phyloP scores from a whole-genome alignment of 2,797 vertebrate species.

The Liasis olivaceus region DNA sequence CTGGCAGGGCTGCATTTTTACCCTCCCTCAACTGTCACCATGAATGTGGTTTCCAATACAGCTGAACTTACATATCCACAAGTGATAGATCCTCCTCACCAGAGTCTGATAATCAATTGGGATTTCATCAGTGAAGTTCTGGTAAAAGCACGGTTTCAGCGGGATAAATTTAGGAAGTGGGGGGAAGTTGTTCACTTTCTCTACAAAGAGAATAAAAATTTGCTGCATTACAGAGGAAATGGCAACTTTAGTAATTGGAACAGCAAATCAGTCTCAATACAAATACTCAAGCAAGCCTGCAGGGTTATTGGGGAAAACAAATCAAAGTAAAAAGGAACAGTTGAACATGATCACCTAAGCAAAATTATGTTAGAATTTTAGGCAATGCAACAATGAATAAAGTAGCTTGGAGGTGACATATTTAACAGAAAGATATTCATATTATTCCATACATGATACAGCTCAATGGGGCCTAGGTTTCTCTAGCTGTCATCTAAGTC shows the following conservation, averaged over 20 bases:
- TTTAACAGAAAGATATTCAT: neutral
- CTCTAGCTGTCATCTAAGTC: neutral
- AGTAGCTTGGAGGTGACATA: neutral
- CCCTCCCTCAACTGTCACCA: neutral
- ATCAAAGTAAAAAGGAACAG: neutral
- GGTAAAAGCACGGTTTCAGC: slow-evolving; percentile 94
- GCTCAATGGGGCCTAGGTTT: neutral
- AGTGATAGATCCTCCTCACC: slow-evolving; percentile 86
- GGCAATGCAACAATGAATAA: neutral
- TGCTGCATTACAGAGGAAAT: neutral
- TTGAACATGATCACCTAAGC: neutral
- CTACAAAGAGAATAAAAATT: slow-evolving; percentile 68
- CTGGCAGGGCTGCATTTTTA: too few species aligned
- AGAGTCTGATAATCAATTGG: slow-evolving; percentile 82
- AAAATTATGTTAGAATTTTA: neutral
- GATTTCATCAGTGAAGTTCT: slow-evolving; percentile 92
- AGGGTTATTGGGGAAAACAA: neutral
- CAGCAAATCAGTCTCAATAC: neutral
- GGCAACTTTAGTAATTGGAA: too few species aligned
- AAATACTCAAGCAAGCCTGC: neutral
- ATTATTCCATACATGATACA: neutral
- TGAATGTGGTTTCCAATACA: neutral
- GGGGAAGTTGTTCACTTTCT: slow-evolving; percentile 90
- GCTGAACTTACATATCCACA: slow-evolving; percentile 89
- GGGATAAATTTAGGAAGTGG: slow-evolving; percentile 86